These are phyloP conservation scores for Psettodes erumei DNA, from an alignment of 2,113 vertebrate genomes.

Conservation along the genomic window DNA sequence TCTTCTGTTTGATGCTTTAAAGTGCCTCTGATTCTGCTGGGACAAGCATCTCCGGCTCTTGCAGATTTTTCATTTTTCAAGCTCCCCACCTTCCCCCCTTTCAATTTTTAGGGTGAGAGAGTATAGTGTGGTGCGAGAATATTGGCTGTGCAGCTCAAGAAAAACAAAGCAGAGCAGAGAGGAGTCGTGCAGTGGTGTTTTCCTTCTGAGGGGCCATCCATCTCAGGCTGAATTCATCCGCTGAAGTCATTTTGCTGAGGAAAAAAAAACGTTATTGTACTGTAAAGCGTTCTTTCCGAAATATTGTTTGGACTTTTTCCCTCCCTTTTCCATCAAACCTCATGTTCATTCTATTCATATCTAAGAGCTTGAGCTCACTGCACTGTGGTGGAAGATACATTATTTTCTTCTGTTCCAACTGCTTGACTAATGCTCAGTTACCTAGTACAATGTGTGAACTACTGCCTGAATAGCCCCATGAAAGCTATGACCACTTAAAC, in stretches of 20 bases:
- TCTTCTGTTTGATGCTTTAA: slow-evolving; percentile 72
- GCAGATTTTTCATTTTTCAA: slow-evolving; percentile 56
- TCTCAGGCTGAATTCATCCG: slow-evolving; percentile 48
- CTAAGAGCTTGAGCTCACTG: background rate
- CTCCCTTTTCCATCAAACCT: slow-evolving; percentile 16
- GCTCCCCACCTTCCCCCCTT: background rate
- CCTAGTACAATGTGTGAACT: slow-evolving; percentile 14
- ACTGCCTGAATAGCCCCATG: slow-evolving; percentile 25
- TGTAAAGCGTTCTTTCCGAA: slow-evolving; percentile 9
- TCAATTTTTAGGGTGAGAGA: slow-evolving; percentile 46
- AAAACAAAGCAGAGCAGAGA: slow-evolving; percentile 46
- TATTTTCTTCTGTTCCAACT: slow-evolving; percentile 12
- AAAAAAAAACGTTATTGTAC: slow-evolving; percentile 26
- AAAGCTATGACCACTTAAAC: slow-evolving; percentile 2
- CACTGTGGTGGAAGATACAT: slow-evolving; percentile 10
- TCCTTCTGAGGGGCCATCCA: slow-evolving; percentile 40
- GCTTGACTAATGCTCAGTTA: slow-evolving; percentile 8
- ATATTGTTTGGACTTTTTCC: slow-evolving; percentile 11
- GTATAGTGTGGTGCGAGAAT: slow-evolving; percentile 38
- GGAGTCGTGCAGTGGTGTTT: slow-evolving; percentile 14
- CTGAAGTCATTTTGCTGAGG: slow-evolving; percentile 38
- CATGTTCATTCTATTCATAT: slow-evolving; percentile 22
- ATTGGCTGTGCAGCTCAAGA: slow-evolving; percentile 49
- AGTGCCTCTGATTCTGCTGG: slow-evolving; percentile 74
- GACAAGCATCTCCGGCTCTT: slow-evolving; percentile 57